Evolutionary conservation across 1,140 invertebrate genomes (phyloP).

Genomic region (Lucilia cuprina): DNA sequence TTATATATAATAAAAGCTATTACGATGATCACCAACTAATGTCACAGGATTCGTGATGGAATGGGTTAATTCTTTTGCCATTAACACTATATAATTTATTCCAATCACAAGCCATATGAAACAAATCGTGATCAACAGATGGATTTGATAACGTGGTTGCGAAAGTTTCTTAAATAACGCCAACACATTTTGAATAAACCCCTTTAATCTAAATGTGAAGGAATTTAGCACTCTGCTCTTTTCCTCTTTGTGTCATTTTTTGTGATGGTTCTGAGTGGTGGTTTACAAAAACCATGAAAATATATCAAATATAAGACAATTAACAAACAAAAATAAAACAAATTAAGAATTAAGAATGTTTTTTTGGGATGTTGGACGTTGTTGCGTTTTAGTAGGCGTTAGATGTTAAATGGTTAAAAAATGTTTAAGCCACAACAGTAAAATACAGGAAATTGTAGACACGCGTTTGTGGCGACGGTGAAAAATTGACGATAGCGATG

Average conservation of each 20-base stretch:
- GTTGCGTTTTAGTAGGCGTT: neutral
- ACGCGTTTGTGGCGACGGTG: neutral
- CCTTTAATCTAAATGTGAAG: neutral
- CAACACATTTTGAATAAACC: neutral
- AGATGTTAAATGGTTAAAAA: neutral
- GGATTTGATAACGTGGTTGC: neutral
- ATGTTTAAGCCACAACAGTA: neutral
- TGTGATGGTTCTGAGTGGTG: neutral
- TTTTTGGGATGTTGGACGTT: too few relatives aligned
- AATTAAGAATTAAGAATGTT: too few relatives aligned
- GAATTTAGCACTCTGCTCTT: neutral
- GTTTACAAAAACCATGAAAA: neutral
- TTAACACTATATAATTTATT: neutral
- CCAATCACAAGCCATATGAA: neutral
- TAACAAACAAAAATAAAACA: too few relatives aligned
- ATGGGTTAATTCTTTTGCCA: too few relatives aligned
- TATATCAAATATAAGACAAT: too few relatives aligned
- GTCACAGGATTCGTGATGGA: too few relatives aligned
- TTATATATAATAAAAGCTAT: too few relatives aligned
- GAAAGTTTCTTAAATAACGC: neutral
- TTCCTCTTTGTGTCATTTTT: too few relatives aligned
- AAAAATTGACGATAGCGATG: neutral
- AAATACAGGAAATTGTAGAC: constrained; percentile 7
- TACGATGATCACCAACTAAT: too few relatives aligned
- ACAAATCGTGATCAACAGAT: neutral